Conservation (phyloP, 2,888 invertebrate species). For the Rotaria magnacalcarata region DNA sequence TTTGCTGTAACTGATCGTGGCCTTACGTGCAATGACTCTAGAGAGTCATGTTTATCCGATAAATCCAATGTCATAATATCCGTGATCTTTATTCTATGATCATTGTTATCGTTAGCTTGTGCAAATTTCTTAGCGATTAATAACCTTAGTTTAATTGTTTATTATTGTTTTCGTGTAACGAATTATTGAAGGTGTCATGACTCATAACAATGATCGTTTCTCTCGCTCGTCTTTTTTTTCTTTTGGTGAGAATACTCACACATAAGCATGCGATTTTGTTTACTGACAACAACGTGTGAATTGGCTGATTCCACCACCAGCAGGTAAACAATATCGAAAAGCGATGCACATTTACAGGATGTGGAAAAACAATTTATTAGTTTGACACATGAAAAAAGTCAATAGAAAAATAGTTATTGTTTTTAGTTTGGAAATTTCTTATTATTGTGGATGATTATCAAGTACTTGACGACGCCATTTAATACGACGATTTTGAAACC, state of each 20-base stretch:
- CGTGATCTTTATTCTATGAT: no score
- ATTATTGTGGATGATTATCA: neutral
- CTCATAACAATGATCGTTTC: constrained; percentile 1
- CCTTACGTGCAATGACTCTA: no score
- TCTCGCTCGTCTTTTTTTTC: neutral
- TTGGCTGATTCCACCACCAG: constrained; percentile 22
- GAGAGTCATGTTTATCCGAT: no score
- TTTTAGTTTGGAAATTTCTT: neutral
- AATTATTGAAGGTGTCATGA: neutral
- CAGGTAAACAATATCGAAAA: constrained; percentile 17
- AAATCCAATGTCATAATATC: no score
- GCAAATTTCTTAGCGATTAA: neutral
- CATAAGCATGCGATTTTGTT: neutral
- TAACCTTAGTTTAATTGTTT: neutral
- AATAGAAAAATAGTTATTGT: neutral
- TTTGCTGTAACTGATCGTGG: no score
- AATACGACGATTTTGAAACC: constrained; percentile 76
- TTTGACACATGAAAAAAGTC: constrained; percentile 31
- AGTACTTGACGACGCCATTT: constrained; percentile 70
- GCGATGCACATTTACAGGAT: constrained; percentile 4
- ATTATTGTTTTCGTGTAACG: neutral
- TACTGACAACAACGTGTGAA: constrained; percentile 25
- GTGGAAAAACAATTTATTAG: constrained; percentile 34
- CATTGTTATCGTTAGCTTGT: no score
- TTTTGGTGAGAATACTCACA: constrained; percentile 13